These are phyloP conservation scores for Porites lutea DNA, from an alignment of 64 coral and sea anemone genomes.

Conservation along the genomic window DNA sequence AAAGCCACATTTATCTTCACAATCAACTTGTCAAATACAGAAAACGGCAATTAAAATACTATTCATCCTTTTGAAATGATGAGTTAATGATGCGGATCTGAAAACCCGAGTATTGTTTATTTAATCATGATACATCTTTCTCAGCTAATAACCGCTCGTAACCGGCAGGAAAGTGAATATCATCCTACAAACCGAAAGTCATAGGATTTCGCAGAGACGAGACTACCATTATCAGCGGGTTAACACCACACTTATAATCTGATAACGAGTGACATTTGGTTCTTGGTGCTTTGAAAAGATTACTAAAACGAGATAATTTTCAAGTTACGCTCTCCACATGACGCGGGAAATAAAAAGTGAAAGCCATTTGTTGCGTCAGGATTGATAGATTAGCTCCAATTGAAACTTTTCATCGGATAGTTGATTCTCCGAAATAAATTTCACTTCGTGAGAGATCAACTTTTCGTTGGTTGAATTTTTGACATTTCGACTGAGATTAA, in stretches of 20 bases:
- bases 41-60: conserved; percentile 32
- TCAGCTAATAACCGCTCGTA: too few relatives aligned
- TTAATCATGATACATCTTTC: too few relatives aligned
- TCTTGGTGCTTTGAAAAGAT: conserved; percentile 17
- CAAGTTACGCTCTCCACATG: background rate
- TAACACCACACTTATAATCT: conserved; percentile 22
- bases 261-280: conserved; percentile 4
- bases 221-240: background rate
- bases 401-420: too few relatives aligned
- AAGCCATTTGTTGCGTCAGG: background rate
- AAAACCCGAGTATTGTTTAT: background rate
- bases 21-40: conserved; percentile 29
- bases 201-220: background rate
- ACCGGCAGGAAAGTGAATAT: too few relatives aligned
- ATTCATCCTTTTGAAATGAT: conserved; percentile 37
- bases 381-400: background rate
- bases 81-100: background rate
- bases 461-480: conserved; percentile 13
- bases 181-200: too few relatives aligned
- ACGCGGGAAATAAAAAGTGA: background rate
- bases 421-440: too few relatives aligned
- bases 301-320: background rate
- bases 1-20: background rate
- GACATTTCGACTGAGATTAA: conserved; percentile 12
- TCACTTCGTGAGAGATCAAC: too few relatives aligned